phyloP scores from a whole-genome alignment of 2,113 vertebrate genomes.

The Alligator sinensis region DNA sequence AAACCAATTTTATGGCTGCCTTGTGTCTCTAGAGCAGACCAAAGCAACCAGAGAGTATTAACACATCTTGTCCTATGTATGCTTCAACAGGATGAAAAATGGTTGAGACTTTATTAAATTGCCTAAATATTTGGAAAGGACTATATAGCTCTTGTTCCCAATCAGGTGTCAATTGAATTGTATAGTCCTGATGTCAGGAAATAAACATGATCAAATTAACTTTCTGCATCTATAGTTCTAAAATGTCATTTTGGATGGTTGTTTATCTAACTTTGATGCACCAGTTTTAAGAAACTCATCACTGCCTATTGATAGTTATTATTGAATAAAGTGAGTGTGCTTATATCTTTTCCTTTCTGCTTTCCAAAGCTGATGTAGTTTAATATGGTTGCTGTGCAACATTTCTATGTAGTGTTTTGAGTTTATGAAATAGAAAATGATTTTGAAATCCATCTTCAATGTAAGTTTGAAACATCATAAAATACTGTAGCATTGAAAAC shows the following conservation, averaged over 20 bases:
- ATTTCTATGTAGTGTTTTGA: not conserved
- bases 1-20: not conserved
- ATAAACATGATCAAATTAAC: not conserved
- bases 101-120: constrained; percentile 5
- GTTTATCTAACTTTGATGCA: not conserved
- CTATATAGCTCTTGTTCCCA: not conserved
- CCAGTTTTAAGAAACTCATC: constrained; percentile 36
- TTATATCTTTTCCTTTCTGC: not conserved
- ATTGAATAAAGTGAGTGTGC: not conserved
- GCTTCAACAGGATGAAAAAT: not conserved
- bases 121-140: not conserved
- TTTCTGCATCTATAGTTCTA: constrained; percentile 2
- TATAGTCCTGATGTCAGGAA: not conserved
- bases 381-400: not conserved
- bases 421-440: not conserved
- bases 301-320: not conserved
- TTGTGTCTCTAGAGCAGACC: not conserved
- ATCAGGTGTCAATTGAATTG: not conserved
- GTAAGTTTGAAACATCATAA: not conserved
- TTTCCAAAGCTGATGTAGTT: not conserved
- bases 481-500: not conserved
- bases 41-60: not conserved
- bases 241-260: constrained; percentile 26
- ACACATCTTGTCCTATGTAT: not conserved
- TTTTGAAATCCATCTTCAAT: not conserved